Evolutionary conservation across 2,888 invertebrate genomes (phyloP), one percentile per base, ranked within the genome.

Genomic region (Arge pagana): DNA sequence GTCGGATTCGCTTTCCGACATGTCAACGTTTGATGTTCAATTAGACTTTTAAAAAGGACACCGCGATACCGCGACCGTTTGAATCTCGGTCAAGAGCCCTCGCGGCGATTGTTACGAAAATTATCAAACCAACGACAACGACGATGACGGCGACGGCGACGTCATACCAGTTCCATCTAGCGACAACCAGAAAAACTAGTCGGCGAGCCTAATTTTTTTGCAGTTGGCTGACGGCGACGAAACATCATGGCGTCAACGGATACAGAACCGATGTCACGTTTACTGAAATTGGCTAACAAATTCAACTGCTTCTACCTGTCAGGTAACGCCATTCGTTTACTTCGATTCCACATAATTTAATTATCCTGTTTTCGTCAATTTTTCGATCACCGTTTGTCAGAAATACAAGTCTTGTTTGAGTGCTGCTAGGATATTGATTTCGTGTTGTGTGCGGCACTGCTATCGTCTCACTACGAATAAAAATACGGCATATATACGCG

Each of bases 221-320:
- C 61, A 65, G 64, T 63, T 65, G 60, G 59, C 56, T 65, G 64
- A 63, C 64, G 66, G 37, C 39, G 21, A 67, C 65, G 66, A 63
- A 66, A 70, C 70, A 71, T 72, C 71, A 77, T 77, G 77, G 72
- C 77, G 70, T 71, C 69, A 66, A 72, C 68, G 65, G 77, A 75
- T 65, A 66, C 66, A 60, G 71, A 73, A 67, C 78, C 79, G 68
- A 83, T 86, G 81, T 86, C 87, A 74, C 82, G 83, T 72, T 81
- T 91, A 70, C 79, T 90, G 71, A 87, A 87, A 80, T 83, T 92
- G 76, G 91, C 92, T 55, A 86, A 88, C 76, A 90, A 89, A 82
- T 92, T 91, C 80, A 93, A 93, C 80, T 89, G 89, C 81, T 93
- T 93, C 79, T 92, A 92, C 78, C 79, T 93, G 80, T 84, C 88